Evolutionary conservation across 2,888 invertebrate genomes (phyloP), one percentile per base, ranked within the genome.

Genomic region (Frankliniella fusca): DNA sequence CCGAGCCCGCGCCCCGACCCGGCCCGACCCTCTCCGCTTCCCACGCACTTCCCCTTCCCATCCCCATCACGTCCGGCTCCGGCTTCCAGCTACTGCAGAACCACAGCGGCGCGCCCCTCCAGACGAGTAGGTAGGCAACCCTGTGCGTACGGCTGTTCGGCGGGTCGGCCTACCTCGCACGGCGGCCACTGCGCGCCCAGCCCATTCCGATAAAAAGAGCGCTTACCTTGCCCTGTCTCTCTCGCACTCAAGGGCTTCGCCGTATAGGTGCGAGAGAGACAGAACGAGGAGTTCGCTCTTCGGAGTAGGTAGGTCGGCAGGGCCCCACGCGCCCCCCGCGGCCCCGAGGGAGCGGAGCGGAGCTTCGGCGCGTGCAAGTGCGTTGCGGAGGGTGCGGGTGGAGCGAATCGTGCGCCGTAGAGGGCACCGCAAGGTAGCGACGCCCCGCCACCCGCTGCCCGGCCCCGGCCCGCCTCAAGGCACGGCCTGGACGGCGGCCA

Each of bases 401-500:
- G 38, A 38, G 38, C n/a, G n/a, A n/a, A n/a, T n/a, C n/a, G n/a
- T n/a, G 38, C 38, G 38, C 5, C 38, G 38, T 38, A 38, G 38
- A 38, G 38, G 38, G 38, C 38, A 38, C 38, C 38, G 38, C 38
- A 38, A 38, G 38, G 38, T 38, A 38, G 38, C 38, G 5, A 2
- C 5, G 5, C 38, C 5, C 38, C 38, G 38, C 38, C 38, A 5
- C 38, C 38, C 38, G 5, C 38, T 5, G 38, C 38, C 38, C 38
- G 2, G 38, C 80, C 80, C 15, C 76, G 38, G 11, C 18, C 70
- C n/a, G 27, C 20, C 5, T 65, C 50, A 8, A 79, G 20, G 23
- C 61, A 18, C 38, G 28, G 38, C 79, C 81, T 81, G 18, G 49
- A 23, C 48, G 50, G 18, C 18, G 49, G 81, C 49, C 80, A 81